Percentiles rank a stretch among this genome's conserved stretches.
Conservation (phyloP, 2,888 invertebrate genomes). For the Eilema caniola region DNA sequence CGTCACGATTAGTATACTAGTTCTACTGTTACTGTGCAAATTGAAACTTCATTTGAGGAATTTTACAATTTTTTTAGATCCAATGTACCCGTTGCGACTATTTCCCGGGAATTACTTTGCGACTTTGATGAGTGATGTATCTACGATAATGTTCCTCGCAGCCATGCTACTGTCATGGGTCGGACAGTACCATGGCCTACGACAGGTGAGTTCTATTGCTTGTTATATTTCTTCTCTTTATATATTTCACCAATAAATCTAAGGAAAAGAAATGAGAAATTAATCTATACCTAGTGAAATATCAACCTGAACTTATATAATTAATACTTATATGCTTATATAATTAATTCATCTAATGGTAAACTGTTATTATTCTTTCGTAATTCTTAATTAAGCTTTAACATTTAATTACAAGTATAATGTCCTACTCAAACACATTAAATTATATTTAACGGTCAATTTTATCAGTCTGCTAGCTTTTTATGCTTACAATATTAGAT, state of each 20-base stretch:
- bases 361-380: no score
- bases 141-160: constrained; percentile 96
- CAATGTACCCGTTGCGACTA: constrained; percentile 96
- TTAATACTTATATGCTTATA: no score
- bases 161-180: constrained; percentile 97
- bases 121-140: constrained; percentile 95
- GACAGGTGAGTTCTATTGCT: constrained; percentile 89
- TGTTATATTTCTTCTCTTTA: neutral
- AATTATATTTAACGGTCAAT: neutral
- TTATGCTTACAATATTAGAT: neutral
- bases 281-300: no score
- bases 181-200: constrained; percentile 97
- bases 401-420: neutral
- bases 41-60: neutral
- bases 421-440: no score
- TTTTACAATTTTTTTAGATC: constrained; percentile 88
- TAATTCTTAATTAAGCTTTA: neutral
- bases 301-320: no score
- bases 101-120: constrained; percentile 96
- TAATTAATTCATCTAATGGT: no score
- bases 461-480: neutral
- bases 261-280: neutral
- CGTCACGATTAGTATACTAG: neutral
- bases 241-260: neutral
- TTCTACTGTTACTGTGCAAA: neutral